A percentile compares a stretch with the other conserved stretches of the same genome.
Conservation (phyloP, 2,113 vertebrate genomes). For the Burhinus oedicnemus region DNA sequence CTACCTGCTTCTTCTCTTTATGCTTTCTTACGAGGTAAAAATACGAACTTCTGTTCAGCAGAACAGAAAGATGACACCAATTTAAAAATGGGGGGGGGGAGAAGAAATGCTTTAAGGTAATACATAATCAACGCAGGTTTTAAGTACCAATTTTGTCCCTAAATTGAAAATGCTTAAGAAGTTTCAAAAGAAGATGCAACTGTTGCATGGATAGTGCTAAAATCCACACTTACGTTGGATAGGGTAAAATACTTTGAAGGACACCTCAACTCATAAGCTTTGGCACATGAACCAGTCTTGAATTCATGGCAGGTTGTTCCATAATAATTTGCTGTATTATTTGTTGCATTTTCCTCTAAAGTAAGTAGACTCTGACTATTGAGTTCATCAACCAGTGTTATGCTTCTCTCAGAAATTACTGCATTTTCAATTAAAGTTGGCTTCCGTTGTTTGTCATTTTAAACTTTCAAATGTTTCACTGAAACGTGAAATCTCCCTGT, state of each 20-base stretch:
- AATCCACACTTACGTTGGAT: not conserved
- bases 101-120: not conserved
- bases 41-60: not conserved
- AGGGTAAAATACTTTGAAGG: not conserved
- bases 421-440: not conserved
- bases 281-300: not conserved
- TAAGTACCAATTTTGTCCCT: not conserved
- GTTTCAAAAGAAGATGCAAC: not conserved
- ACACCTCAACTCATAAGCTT: not conserved
- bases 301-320: not conserved
- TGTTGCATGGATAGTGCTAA: not conserved
- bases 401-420: not conserved
- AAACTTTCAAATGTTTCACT: not conserved
- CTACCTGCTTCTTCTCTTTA: not conserved
- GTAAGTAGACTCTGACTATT: not conserved
- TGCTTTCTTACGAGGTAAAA: not conserved
- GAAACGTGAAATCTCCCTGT: not conserved
- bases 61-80: not conserved
- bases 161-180: not conserved
- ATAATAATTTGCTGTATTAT: not conserved
- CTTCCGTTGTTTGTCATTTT: slow-evolving; percentile 7
- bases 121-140: not conserved
- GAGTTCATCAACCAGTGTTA: not conserved
- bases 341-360: not conserved
- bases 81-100: not conserved